Evolutionary conservation across 2,888 invertebrate species (phyloP).

Genomic region (Eutolmus rufibarbis): DNA sequence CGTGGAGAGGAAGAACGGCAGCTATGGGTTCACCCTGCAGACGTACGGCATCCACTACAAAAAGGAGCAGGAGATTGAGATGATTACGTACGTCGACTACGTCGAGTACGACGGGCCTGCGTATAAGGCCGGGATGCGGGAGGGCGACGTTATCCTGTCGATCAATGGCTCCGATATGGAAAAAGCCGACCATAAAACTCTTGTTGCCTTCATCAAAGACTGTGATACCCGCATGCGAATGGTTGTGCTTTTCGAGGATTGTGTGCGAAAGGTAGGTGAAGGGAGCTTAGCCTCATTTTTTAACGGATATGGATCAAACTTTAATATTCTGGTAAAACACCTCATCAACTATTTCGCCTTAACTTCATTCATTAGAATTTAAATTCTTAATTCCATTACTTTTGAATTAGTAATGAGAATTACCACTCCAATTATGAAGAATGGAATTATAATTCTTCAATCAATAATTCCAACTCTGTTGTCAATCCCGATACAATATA

Average conservation of each 20-base stretch:
- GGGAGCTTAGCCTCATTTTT: not conserved
- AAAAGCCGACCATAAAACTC: conserved; percentile 88
- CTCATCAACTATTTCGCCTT: no score
- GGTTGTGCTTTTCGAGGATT: conserved; percentile 96
- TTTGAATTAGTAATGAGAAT: no score
- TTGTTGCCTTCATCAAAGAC: conserved; percentile 90
- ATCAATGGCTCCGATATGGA: conserved; percentile 97
- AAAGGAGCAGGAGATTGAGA: conserved; percentile 91
- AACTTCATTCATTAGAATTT: no score
- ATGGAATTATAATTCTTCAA: no score
- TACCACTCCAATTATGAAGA: no score
- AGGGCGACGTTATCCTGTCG: conserved; percentile 95
- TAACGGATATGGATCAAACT: no score
- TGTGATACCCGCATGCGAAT: conserved; percentile 91
- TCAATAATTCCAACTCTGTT: no score
- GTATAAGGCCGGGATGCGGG: conserved; percentile 90
- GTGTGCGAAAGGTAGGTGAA: conserved; percentile 81
- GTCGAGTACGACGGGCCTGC: conserved; percentile 94
- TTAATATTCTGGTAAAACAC: no score
- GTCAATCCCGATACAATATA: no score
- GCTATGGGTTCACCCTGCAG: conserved; percentile 95
- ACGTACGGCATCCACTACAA: conserved; percentile 97
- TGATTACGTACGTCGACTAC: conserved; percentile 97
- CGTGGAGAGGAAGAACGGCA: conserved; percentile 86
- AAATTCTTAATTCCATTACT: no score